Percentiles rank a stretch among this genome's conserved stretches.
Evolutionary conservation across 2,797 vertebrate genomes (phyloP).

Genomic region (Hydrolagus colliei): DNA sequence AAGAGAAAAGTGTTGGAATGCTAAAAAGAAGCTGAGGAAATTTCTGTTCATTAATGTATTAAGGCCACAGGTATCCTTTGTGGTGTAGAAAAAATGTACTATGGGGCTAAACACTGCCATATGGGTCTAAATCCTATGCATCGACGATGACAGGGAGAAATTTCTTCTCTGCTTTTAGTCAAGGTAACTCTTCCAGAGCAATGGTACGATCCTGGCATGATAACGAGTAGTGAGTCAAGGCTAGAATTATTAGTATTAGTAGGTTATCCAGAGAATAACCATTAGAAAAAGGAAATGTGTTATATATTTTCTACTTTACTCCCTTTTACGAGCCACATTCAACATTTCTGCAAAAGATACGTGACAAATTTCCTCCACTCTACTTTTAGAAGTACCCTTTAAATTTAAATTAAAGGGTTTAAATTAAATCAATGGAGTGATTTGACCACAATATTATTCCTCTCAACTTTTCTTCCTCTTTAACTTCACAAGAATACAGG

Average conservation of each 20-base stretch:
- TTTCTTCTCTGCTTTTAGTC: not conserved
- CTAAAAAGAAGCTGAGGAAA: slow-evolving; percentile 24
- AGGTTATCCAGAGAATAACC: not conserved
- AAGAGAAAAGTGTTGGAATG: slow-evolving; percentile 26
- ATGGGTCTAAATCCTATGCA: not conserved
- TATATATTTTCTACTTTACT: not conserved
- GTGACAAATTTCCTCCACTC: no score
- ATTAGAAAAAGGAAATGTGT: not conserved
- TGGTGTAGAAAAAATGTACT: slow-evolving; percentile 25
- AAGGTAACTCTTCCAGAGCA: not conserved
- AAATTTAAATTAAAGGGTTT: no score
- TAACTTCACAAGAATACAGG: no score
- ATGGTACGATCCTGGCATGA: not conserved
- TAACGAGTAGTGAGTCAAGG: not conserved
- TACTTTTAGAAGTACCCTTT: no score
- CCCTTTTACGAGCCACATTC: not conserved
- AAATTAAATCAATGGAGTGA: no score
- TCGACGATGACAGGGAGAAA: not conserved
- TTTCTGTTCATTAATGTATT: slow-evolving; percentile 28
- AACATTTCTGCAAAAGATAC: no score
- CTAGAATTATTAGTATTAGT: not conserved
- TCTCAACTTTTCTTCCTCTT: no score
- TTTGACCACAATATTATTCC: no score
- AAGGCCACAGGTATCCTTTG: slow-evolving; percentile 30
- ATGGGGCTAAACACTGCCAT: slow-evolving; percentile 24